Conservation (phyloP, 2,113 vertebrate genomes). For the Rhea pennata region DNA sequence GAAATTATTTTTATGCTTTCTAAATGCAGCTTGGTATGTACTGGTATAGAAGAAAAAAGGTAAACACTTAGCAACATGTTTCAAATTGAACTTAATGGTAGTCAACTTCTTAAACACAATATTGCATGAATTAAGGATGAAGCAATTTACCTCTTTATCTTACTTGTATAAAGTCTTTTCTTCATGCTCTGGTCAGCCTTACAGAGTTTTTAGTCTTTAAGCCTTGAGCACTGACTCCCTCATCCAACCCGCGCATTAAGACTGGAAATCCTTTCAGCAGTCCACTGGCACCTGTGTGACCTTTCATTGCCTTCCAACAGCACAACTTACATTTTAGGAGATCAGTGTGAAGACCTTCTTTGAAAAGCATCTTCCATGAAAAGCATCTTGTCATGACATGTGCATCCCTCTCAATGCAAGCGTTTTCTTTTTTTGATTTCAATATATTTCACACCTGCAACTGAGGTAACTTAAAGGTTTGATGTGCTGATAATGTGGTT, state of each 20-base stretch:
- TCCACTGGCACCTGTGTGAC: background rate
- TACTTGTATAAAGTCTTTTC: background rate
- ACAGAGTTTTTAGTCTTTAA: background rate
- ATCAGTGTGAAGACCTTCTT: background rate
- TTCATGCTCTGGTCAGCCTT: background rate
- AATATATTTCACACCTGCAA: background rate
- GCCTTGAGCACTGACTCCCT: background rate
- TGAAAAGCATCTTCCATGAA: background rate
- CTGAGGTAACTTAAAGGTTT: background rate
- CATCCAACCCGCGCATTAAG: background rate
- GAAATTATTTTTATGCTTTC: background rate
- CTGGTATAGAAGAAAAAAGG: background rate
- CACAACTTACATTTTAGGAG: background rate
- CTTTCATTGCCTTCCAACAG: background rate
- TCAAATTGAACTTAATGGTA: background rate
- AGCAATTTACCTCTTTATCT: background rate
- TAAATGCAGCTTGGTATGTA: background rate
- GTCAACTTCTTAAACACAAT: background rate
- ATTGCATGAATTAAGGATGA: background rate
- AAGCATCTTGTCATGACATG: background rate
- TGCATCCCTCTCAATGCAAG: background rate
- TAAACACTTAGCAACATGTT: background rate
- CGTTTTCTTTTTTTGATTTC: background rate
- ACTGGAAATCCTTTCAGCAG: background rate
- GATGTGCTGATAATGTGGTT: background rate